phyloP scores from a whole-genome alignment of 1,140 invertebrate genomes.

The Drosophila grimshawi region DNA sequence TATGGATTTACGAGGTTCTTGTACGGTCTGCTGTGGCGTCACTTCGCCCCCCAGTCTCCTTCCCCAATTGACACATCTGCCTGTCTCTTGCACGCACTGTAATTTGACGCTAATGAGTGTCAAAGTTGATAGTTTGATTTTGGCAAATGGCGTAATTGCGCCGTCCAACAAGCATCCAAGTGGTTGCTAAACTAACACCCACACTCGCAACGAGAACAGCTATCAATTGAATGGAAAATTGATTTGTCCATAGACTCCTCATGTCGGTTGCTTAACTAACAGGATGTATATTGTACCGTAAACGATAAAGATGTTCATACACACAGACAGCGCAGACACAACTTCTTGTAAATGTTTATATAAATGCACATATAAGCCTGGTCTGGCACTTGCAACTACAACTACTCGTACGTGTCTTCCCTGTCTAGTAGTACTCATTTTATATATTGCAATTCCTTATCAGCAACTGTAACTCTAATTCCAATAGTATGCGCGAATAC shows the following conservation, averaged over 20 bases:
- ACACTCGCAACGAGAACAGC: neutral
- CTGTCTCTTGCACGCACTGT: slow-evolving; percentile 52
- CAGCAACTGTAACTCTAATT: neutral
- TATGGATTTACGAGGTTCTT: slow-evolving; percentile 80
- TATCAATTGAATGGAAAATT: neutral
- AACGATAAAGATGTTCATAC: no score
- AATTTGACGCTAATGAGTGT: slow-evolving; percentile 81
- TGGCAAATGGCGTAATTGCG: slow-evolving; percentile 70
- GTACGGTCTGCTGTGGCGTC: slow-evolving; percentile 40
- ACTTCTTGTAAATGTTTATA: no score
- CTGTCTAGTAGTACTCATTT: no score
- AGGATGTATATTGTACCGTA: neutral
- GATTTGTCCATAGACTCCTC: neutral
- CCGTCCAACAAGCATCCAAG: slow-evolving; percentile 2
- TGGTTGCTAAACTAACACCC: neutral
- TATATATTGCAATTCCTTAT: neutral
- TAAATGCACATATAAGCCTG: no score
- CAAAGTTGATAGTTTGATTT: slow-evolving; percentile 79
- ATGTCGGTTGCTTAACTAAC: neutral
- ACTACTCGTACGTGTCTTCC: no score
- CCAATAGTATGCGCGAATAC: slow-evolving; percentile 4
- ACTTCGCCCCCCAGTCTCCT: neutral
- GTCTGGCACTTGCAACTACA: no score
- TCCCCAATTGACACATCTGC: neutral
- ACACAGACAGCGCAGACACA: no score